Conservation (phyloP, 1,140 invertebrate species). For the Chelonus insularis region DNA sequence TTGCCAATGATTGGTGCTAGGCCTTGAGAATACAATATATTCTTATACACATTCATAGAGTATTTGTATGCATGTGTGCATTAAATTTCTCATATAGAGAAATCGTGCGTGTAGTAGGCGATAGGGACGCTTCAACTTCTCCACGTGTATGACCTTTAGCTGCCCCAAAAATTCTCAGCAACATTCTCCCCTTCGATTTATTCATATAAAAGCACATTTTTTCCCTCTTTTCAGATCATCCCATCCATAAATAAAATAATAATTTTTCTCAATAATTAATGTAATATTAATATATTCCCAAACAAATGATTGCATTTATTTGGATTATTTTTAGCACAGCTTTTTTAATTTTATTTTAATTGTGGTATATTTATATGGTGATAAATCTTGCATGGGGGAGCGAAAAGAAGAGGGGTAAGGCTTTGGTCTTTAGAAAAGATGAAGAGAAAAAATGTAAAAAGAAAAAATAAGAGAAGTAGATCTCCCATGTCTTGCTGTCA, state of each 20-base stretch:
- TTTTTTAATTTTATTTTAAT: background rate
- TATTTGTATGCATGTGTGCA: too few species aligned
- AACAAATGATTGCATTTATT: too few species aligned
- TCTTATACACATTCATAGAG: too few species aligned
- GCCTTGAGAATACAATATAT: too few species aligned
- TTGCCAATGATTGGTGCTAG: too few species aligned
- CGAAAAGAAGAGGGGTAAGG: slow-evolving; percentile 1
- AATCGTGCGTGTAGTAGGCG: background rate
- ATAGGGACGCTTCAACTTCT: slow-evolving; percentile 15
- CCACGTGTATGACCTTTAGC: slow-evolving; percentile 32
- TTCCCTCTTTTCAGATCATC: too few species aligned
- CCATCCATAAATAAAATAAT: too few species aligned
- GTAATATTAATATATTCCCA: too few species aligned
- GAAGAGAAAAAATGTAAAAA: background rate
- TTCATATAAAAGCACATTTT: background rate
- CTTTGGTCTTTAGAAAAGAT: slow-evolving; percentile 13
- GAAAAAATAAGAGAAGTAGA: background rate
- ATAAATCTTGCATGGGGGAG: slow-evolving; percentile 2
- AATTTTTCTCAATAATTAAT: too few species aligned
- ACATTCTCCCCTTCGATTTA: slow-evolving; percentile 5
- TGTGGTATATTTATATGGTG: background rate
- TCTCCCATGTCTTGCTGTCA: background rate
- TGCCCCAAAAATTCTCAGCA: slow-evolving; percentile 12
- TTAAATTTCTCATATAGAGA: background rate
- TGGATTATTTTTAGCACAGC: too few species aligned